Conservation (phyloP, 23 tunicate genomes). For the Styela plicata region DNA sequence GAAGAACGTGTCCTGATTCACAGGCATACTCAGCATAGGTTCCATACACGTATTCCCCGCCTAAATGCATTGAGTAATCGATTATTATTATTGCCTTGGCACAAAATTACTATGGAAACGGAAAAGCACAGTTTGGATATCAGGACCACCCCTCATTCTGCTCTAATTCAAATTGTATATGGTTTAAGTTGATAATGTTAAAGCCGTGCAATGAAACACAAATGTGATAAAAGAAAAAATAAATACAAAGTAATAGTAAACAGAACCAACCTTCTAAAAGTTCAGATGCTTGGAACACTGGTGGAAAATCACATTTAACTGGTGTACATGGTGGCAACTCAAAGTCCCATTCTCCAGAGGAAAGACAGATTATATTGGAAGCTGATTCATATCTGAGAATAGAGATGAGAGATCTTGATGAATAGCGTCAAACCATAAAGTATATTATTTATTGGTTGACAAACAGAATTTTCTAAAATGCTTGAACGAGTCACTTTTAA, state of each 20-base stretch:
- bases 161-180: too few relatives aligned
- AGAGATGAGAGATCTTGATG: not conserved
- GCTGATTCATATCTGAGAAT: constrained; percentile 24
- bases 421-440: constrained; percentile 2
- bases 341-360: constrained; percentile 56
- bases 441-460: too few relatives aligned
- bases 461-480: too few relatives aligned
- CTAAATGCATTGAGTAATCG: too few relatives aligned
- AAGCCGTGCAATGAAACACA: too few relatives aligned
- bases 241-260: too few relatives aligned
- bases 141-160: too few relatives aligned
- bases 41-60: not conserved
- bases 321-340: constrained; percentile 44
- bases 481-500: too few relatives aligned
- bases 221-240: too few relatives aligned
- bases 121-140: too few relatives aligned
- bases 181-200: not conserved
- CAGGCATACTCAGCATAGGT: constrained; percentile 8
- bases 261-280: not conserved
- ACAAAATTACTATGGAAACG: too few relatives aligned
- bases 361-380: constrained; percentile 31
- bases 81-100: too few relatives aligned
- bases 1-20: not conserved
- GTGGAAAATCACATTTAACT: constrained; percentile 54
- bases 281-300: constrained; percentile 41